Conservation (phyloP, 2,113 vertebrate species). For the Menidia beryllina region DNA sequence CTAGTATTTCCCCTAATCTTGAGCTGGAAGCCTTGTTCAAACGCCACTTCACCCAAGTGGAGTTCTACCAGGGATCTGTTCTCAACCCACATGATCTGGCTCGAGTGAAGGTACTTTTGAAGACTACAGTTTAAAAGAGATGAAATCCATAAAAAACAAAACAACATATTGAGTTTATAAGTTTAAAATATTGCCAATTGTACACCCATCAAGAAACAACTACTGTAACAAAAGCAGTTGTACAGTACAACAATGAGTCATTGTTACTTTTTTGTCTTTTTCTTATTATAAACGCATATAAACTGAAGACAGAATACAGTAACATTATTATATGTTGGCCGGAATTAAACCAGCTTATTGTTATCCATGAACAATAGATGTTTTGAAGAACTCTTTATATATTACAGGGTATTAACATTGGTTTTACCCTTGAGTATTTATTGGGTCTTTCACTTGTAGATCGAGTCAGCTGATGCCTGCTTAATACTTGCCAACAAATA, state of each 20-base stretch:
- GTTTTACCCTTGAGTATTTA: constrained; percentile 15
- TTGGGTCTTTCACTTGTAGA: constrained; percentile 77
- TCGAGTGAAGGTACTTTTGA: constrained; percentile 95
- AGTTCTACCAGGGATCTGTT: constrained; percentile 99
- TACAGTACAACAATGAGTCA: not conserved
- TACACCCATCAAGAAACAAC: constrained; percentile 4
- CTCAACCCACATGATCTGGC: constrained; percentile 99
- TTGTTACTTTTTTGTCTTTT: not conserved
- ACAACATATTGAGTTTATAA: not conserved
- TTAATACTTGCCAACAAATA: constrained; percentile 99
- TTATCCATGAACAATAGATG: not conserved
- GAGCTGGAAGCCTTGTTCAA: constrained; percentile 99
- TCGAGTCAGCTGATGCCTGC: constrained; percentile 98
- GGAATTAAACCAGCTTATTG: not conserved
- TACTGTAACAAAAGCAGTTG: not conserved
- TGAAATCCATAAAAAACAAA: not conserved
- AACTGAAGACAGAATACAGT: not conserved
- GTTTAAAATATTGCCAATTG: not conserved
- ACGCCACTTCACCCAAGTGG: constrained; percentile 99
- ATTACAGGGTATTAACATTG: not conserved
- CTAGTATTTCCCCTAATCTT: constrained; percentile 99
- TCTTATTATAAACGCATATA: not conserved
- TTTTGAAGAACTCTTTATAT: not conserved
- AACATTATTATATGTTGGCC: not conserved
- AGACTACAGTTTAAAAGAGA: not conserved